Evolutionary conservation across 2,888 invertebrate genomes (phyloP).

Genomic region (Orthonychiurus folsomi): DNA sequence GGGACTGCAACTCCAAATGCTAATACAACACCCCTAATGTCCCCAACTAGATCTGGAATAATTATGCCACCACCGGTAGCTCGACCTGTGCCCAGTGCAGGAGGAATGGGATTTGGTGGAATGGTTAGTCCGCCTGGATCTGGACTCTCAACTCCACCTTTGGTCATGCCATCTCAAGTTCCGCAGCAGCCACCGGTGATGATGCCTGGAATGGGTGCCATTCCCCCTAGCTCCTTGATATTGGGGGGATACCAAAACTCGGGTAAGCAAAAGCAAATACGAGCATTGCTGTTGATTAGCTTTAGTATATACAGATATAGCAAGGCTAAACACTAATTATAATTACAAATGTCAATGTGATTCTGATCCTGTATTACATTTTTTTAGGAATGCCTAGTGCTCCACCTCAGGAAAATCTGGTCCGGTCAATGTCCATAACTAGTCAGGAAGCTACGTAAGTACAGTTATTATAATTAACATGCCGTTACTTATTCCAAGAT

Average conservation of each 20-base stretch:
- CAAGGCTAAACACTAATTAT: too few relatives aligned
- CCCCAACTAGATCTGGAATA: conserved; percentile 21
- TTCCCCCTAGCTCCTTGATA: conserved; percentile 8
- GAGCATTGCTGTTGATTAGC: too few relatives aligned
- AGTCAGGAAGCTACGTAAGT: conserved; percentile 48
- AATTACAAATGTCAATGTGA: too few relatives aligned
- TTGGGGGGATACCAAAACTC: conserved; percentile 6
- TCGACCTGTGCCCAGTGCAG: background rate
- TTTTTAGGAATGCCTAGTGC: background rate
- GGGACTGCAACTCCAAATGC: conserved; percentile 32
- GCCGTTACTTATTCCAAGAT: conserved; percentile 8
- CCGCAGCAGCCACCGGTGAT: conserved; percentile 73
- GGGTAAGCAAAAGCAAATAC: conserved; percentile 14
- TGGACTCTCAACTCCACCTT: conserved; percentile 23
- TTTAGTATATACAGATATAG: too few relatives aligned
- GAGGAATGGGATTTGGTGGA: background rate
- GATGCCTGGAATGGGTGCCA: background rate
- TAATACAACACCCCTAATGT: conserved; percentile 27
- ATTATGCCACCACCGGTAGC: conserved; percentile 50
- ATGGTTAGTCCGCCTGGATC: background rate
- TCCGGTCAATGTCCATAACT: conserved; percentile 44
- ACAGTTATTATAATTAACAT: conserved; percentile 13
- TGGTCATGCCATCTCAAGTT: conserved; percentile 47
- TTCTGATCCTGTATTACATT: too few relatives aligned
- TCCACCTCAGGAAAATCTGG: background rate